Evolutionary conservation across 2,113 vertebrate species (phyloP), one percentile per base, ranked within the genome.

Genomic region (Toxotes chatareus): DNA sequence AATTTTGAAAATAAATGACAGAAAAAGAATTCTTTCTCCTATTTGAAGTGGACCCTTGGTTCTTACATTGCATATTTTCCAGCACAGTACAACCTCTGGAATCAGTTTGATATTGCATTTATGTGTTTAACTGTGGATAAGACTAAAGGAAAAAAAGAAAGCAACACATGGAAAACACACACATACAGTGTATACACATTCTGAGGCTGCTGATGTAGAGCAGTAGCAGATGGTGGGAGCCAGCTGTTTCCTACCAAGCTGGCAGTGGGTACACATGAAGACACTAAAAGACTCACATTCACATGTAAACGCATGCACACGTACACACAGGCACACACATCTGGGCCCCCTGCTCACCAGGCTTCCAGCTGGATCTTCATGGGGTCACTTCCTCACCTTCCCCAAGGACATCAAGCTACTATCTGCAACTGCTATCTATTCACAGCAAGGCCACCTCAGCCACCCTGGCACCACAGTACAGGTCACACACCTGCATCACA

Each of bases 221-320:
- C 79, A 79, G 87, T 5, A 92, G 90, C 95, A 95, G 94, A 95
- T 96, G 95, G 94, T 90, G 75, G 55, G 73, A 92, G 80, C 93
- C 95, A 96, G 95, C 93, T 96, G 95, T 95, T 95, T 90, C 34
- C 0, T 78, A 83, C 82, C 82, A 84, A 85, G 86, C 91, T 89
- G 92, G 91, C 92, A 90, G 66, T 88, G 92, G 92, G 91, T 89
- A 92, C 92, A 92, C 89, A 92, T 80, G 80, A 59, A 91, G 84
- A 84, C 83, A 82, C 72, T 87, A 83, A 85, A 84, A 90, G 73
- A 85, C 85, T 56, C 63, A n/a, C 64, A 55, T 62, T 12, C 60
- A 11, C 34, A 36, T 21, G 19, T 31, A 31, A 57, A 78, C 64
- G 53, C 79, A 67, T 57, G 67, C 1, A 67, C 69, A 78, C 46